Conservation (phyloP, 2,888 invertebrate genomes). For the Hanleya hanleyi region DNA sequence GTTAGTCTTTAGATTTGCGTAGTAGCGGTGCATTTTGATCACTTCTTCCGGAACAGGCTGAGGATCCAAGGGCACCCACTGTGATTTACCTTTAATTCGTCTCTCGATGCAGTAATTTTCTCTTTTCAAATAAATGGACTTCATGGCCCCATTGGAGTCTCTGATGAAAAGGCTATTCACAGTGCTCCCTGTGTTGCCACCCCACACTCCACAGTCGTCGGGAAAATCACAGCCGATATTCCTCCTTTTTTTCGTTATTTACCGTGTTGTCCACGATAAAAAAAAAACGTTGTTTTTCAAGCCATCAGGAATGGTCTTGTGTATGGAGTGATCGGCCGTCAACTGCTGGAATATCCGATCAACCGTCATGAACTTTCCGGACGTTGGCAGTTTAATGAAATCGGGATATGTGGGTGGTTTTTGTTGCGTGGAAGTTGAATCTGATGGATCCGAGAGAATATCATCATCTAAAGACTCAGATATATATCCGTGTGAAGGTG, state of each 20-base stretch:
- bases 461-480: no score
- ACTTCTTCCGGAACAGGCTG: neutral
- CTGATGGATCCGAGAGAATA: no score
- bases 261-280: neutral
- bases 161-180: neutral
- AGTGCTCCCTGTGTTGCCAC: neutral
- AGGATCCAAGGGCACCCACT: neutral
- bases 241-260: neutral
- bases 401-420: no score
- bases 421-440: no score
- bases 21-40: neutral
- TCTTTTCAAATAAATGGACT: neutral
- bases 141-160: neutral
- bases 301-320: neutral
- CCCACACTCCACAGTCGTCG: conserved; percentile 1
- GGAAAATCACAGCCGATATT: neutral
- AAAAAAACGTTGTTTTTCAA: neutral
- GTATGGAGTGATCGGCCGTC: neutral
- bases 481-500: no score
- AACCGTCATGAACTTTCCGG: neutral
- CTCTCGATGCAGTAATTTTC: neutral
- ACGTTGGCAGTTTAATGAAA: neutral
- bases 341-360: neutral
- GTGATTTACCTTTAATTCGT: neutral
- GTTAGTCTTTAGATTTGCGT: neutral